Evolutionary conservation across 2,113 vertebrate genomes (phyloP).

Genomic region (Cephalopholis sonnerati): DNA sequence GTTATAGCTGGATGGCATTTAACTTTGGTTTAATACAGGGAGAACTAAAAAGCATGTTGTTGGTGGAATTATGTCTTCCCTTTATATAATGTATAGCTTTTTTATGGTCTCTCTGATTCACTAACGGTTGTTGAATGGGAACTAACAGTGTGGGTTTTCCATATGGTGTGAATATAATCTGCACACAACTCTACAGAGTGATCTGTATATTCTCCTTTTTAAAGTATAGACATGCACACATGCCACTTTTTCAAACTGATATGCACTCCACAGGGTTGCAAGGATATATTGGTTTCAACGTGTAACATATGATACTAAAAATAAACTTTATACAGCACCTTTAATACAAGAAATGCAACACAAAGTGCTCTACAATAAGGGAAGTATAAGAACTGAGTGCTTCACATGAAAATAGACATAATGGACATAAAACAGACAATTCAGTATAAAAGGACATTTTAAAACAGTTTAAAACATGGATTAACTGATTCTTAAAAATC

Average conservation of each 20-base stretch:
- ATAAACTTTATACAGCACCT: too few relatives aligned
- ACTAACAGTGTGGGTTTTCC: background rate
- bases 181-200: background rate
- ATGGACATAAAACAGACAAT: too few relatives aligned
- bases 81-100: background rate
- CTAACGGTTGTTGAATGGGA: background rate
- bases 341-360: too few relatives aligned
- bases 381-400: too few relatives aligned
- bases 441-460: too few relatives aligned
- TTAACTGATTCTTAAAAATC: too few relatives aligned
- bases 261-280: too few relatives aligned
- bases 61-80: rapidly evolving
- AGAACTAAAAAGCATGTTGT: background rate
- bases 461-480: too few relatives aligned
- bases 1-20: background rate
- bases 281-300: too few relatives aligned
- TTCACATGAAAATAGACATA: too few relatives aligned
- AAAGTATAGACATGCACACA: background rate
- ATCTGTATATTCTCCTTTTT: background rate
- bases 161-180: background rate
- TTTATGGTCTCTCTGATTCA: background rate
- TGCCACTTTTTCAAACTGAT: background rate
- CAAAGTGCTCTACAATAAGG: too few relatives aligned
- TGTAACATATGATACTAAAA: too few relatives aligned
- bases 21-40: background rate